Conservation (phyloP, 30 jellyfish, hydroid and myxozoan species). For the Turritopsis rubra region DNA sequence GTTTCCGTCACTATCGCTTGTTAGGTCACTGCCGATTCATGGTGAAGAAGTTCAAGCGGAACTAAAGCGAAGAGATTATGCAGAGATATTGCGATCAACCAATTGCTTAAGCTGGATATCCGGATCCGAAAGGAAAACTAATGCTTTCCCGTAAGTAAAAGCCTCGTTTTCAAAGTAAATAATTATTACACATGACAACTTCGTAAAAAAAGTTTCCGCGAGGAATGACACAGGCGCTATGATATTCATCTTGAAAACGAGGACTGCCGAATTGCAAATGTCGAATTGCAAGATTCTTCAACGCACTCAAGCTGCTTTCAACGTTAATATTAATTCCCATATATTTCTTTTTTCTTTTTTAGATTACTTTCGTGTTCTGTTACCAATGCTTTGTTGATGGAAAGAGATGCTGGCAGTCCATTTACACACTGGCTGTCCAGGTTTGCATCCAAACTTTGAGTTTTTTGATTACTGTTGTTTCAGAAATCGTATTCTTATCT, state of each 20-base stretch:
- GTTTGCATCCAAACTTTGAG: not conserved
- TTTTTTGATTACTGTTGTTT: too few relatives aligned
- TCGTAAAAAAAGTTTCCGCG: too few relatives aligned
- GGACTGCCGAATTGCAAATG: too few relatives aligned
- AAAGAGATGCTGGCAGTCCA: constrained; percentile 7
- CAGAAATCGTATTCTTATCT: too few relatives aligned
- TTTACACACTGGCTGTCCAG: not conserved
- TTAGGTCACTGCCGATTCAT: not conserved
- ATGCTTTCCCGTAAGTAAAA: not conserved
- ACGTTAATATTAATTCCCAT: not conserved
- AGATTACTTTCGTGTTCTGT: not conserved
- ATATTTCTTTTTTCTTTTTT: not conserved
- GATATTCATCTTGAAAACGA: too few relatives aligned
- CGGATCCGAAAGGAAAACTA: not conserved
- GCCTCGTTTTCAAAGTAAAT: too few relatives aligned
- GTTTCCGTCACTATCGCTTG: constrained; percentile 1
- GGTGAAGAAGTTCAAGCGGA: not conserved
- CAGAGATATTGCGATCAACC: not conserved
- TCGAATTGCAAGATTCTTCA: not conserved
- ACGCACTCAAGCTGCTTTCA: not conserved
- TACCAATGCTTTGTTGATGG: not conserved
- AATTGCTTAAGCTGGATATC: not conserved
- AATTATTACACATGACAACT: too few relatives aligned
- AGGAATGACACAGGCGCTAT: too few relatives aligned
- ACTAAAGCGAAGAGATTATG: not conserved